These are phyloP conservation scores for Orestias chungarensis DNA, from an alignment of 2,797 vertebrate genomes.

Conservation along the genomic window DNA sequence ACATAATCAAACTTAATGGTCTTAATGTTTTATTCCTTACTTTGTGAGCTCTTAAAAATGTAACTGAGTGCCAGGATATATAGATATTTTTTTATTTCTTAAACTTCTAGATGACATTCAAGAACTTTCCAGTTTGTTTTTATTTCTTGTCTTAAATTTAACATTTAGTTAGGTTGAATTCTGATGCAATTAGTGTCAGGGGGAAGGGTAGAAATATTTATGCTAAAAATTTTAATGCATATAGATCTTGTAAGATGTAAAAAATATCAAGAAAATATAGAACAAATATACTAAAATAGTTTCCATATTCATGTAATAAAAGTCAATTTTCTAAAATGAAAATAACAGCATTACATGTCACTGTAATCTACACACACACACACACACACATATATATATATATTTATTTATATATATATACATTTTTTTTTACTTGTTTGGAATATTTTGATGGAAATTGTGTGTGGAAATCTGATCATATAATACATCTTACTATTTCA, in stretches of 20 bases:
- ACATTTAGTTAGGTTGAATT: background rate
- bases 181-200: background rate
- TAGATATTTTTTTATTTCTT: background rate
- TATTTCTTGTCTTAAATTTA: background rate
- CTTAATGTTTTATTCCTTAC: background rate
- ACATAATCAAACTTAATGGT: too few species aligned
- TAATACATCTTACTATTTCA: background rate
- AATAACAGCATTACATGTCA: too few species aligned
- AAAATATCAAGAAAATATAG: background rate
- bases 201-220: background rate
- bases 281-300: too few species aligned
- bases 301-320: too few species aligned
- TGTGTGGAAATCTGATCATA: background rate
- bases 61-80: background rate
- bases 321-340: too few species aligned
- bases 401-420: too few species aligned
- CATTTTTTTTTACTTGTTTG: too few species aligned
- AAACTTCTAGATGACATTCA: background rate
- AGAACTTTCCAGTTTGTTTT: background rate
- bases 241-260: background rate
- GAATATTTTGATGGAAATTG: background rate
- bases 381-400: too few species aligned
- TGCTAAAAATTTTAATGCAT: background rate
- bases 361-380: too few species aligned
- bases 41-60: background rate